Conservation (phyloP, 2,797 vertebrate species). For the Chromis chromis region DNA sequence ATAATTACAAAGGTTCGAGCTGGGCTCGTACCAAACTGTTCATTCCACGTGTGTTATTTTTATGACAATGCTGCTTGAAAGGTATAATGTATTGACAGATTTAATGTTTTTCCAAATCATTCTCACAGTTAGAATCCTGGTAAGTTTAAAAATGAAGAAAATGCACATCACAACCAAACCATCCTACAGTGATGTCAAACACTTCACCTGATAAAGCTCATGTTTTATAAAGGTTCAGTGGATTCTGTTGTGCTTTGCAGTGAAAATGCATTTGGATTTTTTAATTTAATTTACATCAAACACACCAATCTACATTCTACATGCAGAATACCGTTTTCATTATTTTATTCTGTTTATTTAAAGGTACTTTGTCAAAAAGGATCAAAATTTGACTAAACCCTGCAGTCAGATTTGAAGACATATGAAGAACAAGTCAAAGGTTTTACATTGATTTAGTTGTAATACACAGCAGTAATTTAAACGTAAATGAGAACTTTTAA, state of each 20-base stretch:
- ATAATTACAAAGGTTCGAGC: constrained; percentile 68
- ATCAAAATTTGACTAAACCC: constrained; percentile 22
- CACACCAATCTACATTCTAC: not conserved
- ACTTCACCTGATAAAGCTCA: not conserved
- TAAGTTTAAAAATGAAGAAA: constrained; percentile 27
- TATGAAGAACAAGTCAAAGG: constrained; percentile 4
- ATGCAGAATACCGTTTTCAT: not conserved
- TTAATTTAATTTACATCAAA: no score
- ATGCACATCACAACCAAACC: not conserved
- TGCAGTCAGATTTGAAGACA: not conserved
- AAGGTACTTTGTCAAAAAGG: constrained; percentile 3
- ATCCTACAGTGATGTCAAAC: not conserved
- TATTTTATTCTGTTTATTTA: constrained; percentile 1
- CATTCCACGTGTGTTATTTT: constrained; percentile 29
- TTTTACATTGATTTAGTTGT: constrained; percentile 9
- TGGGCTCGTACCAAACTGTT: constrained; percentile 70
- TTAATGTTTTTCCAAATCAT: constrained; percentile 49
- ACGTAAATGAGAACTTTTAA: not conserved
- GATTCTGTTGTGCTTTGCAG: no score
- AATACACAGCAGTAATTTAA: not conserved
- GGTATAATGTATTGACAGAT: constrained; percentile 45
- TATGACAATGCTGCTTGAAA: constrained; percentile 66
- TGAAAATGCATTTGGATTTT: no score
- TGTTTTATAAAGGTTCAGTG: not conserved
- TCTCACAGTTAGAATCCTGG: constrained; percentile 10